Base-by-base conservation (phyloP, 2,888 invertebrate genomes). In the Fragum sueziense region DNA sequence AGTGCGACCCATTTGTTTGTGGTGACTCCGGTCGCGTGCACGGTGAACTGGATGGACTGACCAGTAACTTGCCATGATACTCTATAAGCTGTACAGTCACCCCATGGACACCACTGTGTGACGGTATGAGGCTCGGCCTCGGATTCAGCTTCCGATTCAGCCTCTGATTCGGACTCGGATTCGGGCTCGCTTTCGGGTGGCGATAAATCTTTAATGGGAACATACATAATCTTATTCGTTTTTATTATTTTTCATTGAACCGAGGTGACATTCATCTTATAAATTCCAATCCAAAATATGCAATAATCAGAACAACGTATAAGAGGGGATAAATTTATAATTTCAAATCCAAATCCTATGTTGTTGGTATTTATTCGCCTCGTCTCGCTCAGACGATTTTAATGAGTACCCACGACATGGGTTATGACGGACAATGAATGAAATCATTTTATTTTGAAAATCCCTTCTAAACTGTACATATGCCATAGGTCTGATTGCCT, bases 151-250 rank as follows among this genome's bases (percentile, higher is more conserved):
- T 41, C 41, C 1, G 25, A 9, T 34, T 67, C 41, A 3, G 17
- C 34, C 41, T 41, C 41, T 9, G 41, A 41, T 67, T 62, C 34
- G 9, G 20, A 17, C 22, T 33, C 34, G 27, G 31, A 34, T 29
- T 70, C 54, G 1, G 51, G 47, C 37, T 65, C 73, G 7, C 34
- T 17, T 29, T 70, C 54, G 1, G 51, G 47, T 34, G 51, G 65
- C 1, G 14, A 14, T 29, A 33, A 41, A n/a, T n/a, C n/a, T n/a
- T n/a, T n/a, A n/a, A n/a, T n/a, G n/a, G n/a, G n/a, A n/a, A n/a
- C n/a, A n/a, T 29, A 94, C 94, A 70, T 94, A 86, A 84, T 91
- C 91, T 1, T 91, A 87, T 72, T 90, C 72, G 51, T 73, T 75
- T 3, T 68, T 59, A 1, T 22, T 47, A 33, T 69, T 69, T 2